Base-by-base conservation (phyloP, 2,113 vertebrate species). In the Ursus arctos region DNA sequence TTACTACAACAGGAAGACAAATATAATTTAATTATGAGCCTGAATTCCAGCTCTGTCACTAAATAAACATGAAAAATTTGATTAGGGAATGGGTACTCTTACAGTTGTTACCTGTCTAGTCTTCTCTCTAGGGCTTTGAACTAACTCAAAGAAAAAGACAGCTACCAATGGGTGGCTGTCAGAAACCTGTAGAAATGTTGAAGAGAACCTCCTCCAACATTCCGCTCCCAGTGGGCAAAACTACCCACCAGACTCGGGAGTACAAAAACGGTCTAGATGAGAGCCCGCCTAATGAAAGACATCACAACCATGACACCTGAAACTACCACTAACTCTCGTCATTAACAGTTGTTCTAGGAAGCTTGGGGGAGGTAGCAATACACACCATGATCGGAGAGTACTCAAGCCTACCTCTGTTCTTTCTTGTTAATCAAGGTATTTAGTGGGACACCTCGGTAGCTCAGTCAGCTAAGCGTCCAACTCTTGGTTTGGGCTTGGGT, bases 61-160 rank as follows among this genome's bases (percentile, higher is more conserved):
- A 94, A 77, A 89, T 61, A 85, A 95, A 94, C 16, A 6, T 83
- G 24, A 97, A 82, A 93, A 83, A n/a, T 36, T 63, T 81, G 43
- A 28, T 43, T 43, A 65, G 2, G 79, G 31, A 26, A 69, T 47
- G 10, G 26, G 40, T 59, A 63, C 7, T 86, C 65, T 88, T 82
- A 47, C 0, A 40, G 53, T 53, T 96, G 53, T 77, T 93, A 93
- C 6, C n/a, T 59, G 33, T 49, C 28, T 47, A 43, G 11, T 43
- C 40, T 43, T 24, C 24, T 88, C 22, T 28, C 0, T 49, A 3
- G 6, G 49, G 53, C 19, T 89, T 72, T 43, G 5, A 0, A 2
- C 6, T 47, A 96, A 85, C 36, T 53, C 57, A 86, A 94, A 89
- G 76, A 67, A 85, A 89, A 80, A 57, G 16, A 47, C 22, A 63